Conservation (phyloP, 2,888 invertebrate genomes). For the Thelaira solivaga region DNA sequence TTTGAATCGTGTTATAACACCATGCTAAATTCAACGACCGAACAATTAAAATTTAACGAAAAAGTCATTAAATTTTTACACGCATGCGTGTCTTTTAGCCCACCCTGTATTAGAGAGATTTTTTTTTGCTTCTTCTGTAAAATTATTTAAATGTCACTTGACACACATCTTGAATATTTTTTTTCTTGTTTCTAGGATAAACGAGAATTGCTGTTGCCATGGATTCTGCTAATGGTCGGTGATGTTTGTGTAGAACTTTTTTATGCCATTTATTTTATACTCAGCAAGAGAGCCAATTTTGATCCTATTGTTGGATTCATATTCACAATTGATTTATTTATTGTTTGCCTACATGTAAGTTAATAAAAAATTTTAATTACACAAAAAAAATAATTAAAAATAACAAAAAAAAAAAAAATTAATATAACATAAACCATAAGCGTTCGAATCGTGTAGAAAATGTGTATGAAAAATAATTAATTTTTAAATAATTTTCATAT, state of each 20-base stretch:
- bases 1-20: no score
- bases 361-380: not conserved
- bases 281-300: constrained; percentile 46
- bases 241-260: constrained; percentile 43
- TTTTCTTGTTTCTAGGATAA: constrained; percentile 27
- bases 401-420: not conserved
- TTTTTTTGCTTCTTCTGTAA: no score
- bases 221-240: constrained; percentile 48
- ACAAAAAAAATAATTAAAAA: not conserved
- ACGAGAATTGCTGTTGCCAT: constrained; percentile 44
- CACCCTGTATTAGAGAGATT: no score
- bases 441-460: no score
- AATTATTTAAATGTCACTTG: no score
- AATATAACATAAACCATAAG: no score
- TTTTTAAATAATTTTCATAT: no score
- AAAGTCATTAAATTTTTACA: no score
- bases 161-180: not conserved
- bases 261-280: constrained; percentile 47
- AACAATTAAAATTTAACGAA: no score
- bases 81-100: no score
- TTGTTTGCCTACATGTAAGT: constrained; percentile 56
- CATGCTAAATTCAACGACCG: no score
- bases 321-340: constrained; percentile 56
- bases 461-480: no score
- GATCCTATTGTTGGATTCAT: constrained; percentile 56